phyloP scores from a whole-genome alignment of 2,888 invertebrate species.

The Pristionchus entomophagus region DNA sequence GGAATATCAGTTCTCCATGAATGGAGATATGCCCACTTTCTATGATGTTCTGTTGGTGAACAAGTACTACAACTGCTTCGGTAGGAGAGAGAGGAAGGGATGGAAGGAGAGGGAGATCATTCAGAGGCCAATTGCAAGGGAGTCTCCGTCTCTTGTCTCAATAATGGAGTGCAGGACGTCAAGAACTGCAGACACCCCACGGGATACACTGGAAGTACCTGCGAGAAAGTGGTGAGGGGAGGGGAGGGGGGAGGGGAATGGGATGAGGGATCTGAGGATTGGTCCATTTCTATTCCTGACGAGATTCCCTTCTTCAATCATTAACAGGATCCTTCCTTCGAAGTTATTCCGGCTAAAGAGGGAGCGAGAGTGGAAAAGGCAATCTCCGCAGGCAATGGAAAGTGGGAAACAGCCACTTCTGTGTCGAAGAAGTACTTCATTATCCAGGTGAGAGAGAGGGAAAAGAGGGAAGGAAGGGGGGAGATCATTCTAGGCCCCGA shows the following conservation, averaged over 20 bases:
- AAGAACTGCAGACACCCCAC: neutral
- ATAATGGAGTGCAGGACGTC: conserved; percentile 34
- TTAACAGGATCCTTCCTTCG: conserved; percentile 30
- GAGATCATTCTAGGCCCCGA: neutral
- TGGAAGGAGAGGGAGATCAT: too few species aligned
- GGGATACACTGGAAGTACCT: conserved; percentile 28
- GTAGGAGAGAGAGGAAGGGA: too few species aligned
- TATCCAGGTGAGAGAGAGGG: neutral
- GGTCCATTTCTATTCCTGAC: neutral
- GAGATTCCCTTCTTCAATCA: too few species aligned
- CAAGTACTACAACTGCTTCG: conserved; percentile 47
- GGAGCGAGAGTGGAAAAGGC: neutral
- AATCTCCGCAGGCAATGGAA: conserved; percentile 11
- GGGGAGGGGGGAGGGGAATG: neutral
- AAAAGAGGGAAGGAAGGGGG: neutral
- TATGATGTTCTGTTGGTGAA: conserved; percentile 33
- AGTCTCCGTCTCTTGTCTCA: neutral
- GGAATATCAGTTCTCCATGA: conserved; percentile 41
- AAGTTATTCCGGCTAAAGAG: conserved; percentile 33
- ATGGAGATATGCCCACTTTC: conserved; percentile 25
- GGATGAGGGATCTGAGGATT: neutral
- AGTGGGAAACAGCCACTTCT: conserved; percentile 29
- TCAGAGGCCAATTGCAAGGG: conserved; percentile 22
- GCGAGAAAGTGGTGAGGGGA: neutral
- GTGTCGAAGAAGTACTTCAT: neutral